Base-by-base conservation (phyloP, 2,797 vertebrate species). In the Molothrus ater region DNA sequence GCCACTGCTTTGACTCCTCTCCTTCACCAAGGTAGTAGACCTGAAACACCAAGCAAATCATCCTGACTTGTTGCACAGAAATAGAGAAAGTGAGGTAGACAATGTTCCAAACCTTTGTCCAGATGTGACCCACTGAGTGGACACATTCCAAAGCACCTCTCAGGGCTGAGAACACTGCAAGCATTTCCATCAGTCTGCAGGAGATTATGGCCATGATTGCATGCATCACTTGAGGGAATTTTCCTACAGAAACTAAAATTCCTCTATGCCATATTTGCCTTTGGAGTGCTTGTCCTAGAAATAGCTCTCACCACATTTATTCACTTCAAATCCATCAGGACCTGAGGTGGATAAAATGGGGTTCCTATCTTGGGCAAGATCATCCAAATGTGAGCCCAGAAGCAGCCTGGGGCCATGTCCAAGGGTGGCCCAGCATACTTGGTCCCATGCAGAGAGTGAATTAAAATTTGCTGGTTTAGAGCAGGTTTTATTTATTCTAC, bases 1-100 rank as follows among this genome's bases (percentile, higher is more conserved):
- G 94, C 98, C 98, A 99, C 75, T 83, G 92, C 86, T 98, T 98
- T 5, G 99, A 99, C 91, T 99, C 98, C 84, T 99, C 98, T 31
- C 99, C 99, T 93, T 99, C 98, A 0, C 99, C 99, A 0, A 99
- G 98, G 96, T 98, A 98, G 95, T 99, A 99, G 20, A 99, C 99
- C 99, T 99, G 82, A 26, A 95, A 75, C 20, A 61, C 7, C 79
- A 91, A 82, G 16, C 16, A 76, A 85, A 88, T 18, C 45, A 92
- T 17, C n/a, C 74, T 60, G 29, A 50, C 32, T 90, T 61, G 22
- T 47, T 73, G 14, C 8, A 22, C 0, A 47, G 57, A 54, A 53
- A 69, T 1, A 54, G 43, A 86, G 19, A 24, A 54, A 78, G 47
- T 17, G n/a, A 34, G 25, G 43, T 8, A 14, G 47, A 25, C 31